phyloP scores from a whole-genome alignment of 2,113 vertebrate genomes.

The Dromaius novaehollandiae region DNA sequence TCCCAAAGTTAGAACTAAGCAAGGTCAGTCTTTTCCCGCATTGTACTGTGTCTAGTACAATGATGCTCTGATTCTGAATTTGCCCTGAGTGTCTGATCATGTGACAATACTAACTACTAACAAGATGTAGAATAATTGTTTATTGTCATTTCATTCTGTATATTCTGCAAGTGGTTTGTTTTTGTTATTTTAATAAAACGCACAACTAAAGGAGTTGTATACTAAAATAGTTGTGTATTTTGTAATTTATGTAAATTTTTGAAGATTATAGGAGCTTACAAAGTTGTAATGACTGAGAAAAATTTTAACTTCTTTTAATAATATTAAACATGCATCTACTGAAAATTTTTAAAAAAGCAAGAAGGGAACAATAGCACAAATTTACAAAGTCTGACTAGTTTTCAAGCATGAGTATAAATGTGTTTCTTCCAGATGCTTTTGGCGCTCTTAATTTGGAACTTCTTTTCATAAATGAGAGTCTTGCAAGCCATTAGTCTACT shows the following conservation, averaged over 20 bases:
- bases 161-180: neutral
- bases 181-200: neutral
- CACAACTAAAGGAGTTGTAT: neutral
- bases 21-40: accelerated
- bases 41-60: neutral
- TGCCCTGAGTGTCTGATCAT: neutral
- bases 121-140: neutral
- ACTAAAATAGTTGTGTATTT: no score
- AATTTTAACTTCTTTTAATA: neutral
- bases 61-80: neutral
- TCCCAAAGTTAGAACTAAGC: neutral
- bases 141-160: neutral
- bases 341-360: neutral
- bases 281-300: neutral
- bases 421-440: neutral
- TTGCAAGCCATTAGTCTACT: neutral
- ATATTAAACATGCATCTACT: neutral
- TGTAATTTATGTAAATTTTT: neutral
- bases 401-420: neutral
- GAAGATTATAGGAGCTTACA: neutral
- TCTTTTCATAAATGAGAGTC: neutral
- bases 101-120: neutral
- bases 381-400: neutral
- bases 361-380: neutral
- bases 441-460: neutral